Percentiles rank a stretch among this genome's conserved stretches.
These are phyloP conservation scores for Daktulosphaira vitifoliae DNA, from an alignment of 1,140 invertebrate genomes.

Conservation along the genomic window DNA sequence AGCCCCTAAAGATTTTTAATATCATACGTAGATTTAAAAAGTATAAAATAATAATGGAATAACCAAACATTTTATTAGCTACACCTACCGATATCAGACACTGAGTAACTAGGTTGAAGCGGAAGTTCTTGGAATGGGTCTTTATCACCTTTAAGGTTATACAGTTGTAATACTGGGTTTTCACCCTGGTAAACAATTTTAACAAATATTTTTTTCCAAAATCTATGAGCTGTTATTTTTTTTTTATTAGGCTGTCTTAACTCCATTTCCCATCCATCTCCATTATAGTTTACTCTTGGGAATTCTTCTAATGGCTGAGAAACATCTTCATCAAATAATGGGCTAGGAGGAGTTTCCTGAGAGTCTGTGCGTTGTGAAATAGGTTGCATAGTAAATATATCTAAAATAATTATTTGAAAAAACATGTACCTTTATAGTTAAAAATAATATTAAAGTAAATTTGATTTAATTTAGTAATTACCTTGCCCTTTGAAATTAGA, in stretches of 20 bases:
- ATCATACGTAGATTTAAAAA: background rate
- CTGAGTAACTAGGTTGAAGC: conserved; percentile 84
- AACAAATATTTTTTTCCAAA: conserved; percentile 96
- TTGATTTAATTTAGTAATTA: background rate
- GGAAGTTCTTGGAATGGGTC: conserved; percentile 90
- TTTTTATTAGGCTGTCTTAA: conserved; percentile 94
- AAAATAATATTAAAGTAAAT: background rate
- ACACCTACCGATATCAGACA: conserved; percentile 66
- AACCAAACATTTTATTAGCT: background rate
- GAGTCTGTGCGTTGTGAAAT: conserved; percentile 50
- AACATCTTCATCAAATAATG: conserved; percentile 89
- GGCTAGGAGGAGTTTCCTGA: conserved; percentile 76
- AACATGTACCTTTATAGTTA: background rate
- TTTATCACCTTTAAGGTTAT: conserved; percentile 73
- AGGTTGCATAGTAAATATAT: conserved; percentile 24
- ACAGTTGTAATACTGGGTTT: conserved; percentile 74
- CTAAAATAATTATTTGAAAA: background rate
- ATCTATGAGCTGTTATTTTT: conserved; percentile 92
- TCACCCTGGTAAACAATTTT: conserved; percentile 69
- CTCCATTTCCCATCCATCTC: conserved; percentile 95
- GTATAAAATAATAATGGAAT: background rate
- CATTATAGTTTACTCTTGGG: conserved; percentile 65
- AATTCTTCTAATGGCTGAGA: conserved; percentile 89
- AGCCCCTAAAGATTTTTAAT: conserved; percentile 50
- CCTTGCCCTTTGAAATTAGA: conserved; percentile 9